Evolutionary conservation across 2,797 vertebrate genomes (phyloP).

Genomic region (Triplophysa yarkandensis): DNA sequence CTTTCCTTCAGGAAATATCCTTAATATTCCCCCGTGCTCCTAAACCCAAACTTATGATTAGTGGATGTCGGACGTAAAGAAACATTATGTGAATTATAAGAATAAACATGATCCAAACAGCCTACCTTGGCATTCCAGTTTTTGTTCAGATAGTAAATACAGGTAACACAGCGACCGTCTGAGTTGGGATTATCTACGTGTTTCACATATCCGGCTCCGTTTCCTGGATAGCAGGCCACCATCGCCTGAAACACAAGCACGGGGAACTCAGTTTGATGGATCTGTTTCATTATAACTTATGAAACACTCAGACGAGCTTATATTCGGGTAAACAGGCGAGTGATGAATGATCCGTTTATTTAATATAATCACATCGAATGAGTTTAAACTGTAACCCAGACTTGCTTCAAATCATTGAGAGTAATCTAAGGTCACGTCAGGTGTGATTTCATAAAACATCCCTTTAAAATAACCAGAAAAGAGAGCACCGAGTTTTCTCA

Average conservation of each 20-base stretch:
- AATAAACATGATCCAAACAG: neutral
- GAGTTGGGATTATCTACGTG: conserved; percentile 94
- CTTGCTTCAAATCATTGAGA: neutral
- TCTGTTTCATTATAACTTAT: neutral
- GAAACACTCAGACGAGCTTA: neutral
- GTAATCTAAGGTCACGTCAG: neutral
- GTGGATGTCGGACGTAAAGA: neutral
- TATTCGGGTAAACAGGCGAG: conserved; percentile 5
- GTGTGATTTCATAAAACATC: neutral
- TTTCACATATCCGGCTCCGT: conserved; percentile 91
- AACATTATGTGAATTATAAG: neutral
- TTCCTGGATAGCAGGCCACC: conserved; percentile 96
- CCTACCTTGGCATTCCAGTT: conserved; percentile 83
- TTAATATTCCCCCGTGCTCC: conserved; percentile 88
- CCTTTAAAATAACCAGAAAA: neutral
- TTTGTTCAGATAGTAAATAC: conserved; percentile 97
- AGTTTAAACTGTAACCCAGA: neutral
- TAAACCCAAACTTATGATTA: conserved; percentile 51
- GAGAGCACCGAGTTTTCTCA: neutral
- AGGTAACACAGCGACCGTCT: conserved; percentile 92
- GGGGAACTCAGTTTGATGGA: conserved; percentile 7
- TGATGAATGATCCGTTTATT: neutral
- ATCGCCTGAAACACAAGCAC: conserved; percentile 80
- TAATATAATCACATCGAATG: neutral
- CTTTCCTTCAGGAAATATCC: conserved; percentile 92